These are phyloP conservation scores for Macrophya alboannulata DNA, from an alignment of 2,888 invertebrate genomes.

Conservation along the genomic window DNA sequence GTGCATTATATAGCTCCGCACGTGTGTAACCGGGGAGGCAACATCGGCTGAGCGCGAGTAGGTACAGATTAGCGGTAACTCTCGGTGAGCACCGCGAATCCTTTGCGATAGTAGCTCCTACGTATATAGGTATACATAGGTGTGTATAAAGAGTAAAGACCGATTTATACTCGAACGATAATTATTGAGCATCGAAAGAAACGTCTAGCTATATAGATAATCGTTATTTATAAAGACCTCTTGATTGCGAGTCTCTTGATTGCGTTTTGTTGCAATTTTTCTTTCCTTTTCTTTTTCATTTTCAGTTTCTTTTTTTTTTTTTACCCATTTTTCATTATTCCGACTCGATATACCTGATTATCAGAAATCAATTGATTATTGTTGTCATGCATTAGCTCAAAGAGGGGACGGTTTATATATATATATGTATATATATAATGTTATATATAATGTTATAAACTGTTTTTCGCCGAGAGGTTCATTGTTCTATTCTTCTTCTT, in stretches of 20 bases:
- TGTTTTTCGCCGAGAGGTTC: neutral
- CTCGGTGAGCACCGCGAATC: slow-evolving; percentile 57
- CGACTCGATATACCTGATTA: neutral
- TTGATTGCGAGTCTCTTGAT: neutral
- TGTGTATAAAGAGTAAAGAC: neutral
- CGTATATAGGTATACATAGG: no score
- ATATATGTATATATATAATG: no score
- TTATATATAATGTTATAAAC: neutral
- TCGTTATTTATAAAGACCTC: neutral
- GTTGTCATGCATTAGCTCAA: neutral
- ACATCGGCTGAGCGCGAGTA: slow-evolving; percentile 66
- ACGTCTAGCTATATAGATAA: neutral
- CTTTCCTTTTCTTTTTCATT: neutral
- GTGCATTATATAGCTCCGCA: neutral
- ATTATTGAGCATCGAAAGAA: neutral
- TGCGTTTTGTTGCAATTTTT: neutral
- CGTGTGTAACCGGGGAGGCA: slow-evolving; percentile 59
- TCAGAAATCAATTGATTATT: neutral
- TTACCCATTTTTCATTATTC: no score
- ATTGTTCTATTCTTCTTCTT: neutral
- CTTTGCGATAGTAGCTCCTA: neutral
- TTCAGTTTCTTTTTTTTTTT: no score
- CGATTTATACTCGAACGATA: slow-evolving; percentile 16
- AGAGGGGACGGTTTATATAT: neutral
- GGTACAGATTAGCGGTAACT: slow-evolving; percentile 71